Evolutionary conservation across 2,797 vertebrate species (phyloP), one percentile per base, ranked within the genome.

Genomic region (Caiman crocodilus): DNA sequence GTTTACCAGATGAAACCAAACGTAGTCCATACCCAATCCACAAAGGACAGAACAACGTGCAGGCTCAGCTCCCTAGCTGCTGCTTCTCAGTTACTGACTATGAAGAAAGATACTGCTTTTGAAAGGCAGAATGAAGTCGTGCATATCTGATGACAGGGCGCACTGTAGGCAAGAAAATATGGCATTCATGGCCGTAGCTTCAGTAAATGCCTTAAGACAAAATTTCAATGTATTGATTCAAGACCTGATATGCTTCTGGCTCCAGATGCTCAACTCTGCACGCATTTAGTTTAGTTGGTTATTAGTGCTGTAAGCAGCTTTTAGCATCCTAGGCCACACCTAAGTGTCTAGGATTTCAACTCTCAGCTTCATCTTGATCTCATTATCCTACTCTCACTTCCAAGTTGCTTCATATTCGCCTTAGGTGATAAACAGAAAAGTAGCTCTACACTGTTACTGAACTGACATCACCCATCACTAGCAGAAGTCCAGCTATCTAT

Each of bases 281-380:
- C 23, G 32, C 20, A 71, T 71, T 35, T 23, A 32, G 32, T 14
- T 4, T 21, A 20, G 35, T 18, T 13, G 23, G 20, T 71, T 35
- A 21, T 71, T 42, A 42, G 25, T 71, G 35, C 30, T 21, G 15
- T 69, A 32, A 69, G 26, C 59, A 23, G 63, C 42, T 42, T 83
- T 55, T 2, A 2, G 59, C 23, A 59, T 21, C 21, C 12, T 69
- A 12, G 32, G 30, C 20, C 20, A 69, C 32, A 35, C 6, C 32
- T 13, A 13, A 6, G 67, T 69, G 32, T 69, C 35, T 32, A 69
- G 30, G 12, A 74, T 63, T 69, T 77, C 17, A 11, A 21, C 85
- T 28, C 73, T 82, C 20, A 0, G 1, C 35, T 75, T 56, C 28
- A 35, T 0, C 0, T 28, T 73, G 14, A 59, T 63, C 56, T 56